Percentiles rank a stretch among this genome's conserved stretches.
Evolutionary conservation across 2,113 vertebrate genomes (phyloP).

Genomic region (Pterophyllum scalare): DNA sequence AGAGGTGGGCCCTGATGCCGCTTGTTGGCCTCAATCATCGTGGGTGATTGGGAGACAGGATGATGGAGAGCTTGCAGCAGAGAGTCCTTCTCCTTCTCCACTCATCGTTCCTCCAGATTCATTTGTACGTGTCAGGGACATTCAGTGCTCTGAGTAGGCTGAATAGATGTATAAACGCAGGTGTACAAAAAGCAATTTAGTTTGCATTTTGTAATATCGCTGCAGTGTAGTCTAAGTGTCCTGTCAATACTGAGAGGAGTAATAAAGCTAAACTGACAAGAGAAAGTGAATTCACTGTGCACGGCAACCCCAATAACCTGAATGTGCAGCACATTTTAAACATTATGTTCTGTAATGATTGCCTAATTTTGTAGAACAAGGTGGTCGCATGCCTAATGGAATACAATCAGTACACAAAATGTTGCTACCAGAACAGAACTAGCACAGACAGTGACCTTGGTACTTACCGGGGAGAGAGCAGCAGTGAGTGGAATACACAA

Average conservation of each 20-base stretch:
- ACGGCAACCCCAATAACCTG: slow-evolving; percentile 13
- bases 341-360: slow-evolving; percentile 48
- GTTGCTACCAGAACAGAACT: slow-evolving; percentile 6
- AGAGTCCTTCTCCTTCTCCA: slow-evolving; percentile 8
- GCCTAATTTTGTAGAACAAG: slow-evolving; percentile 45
- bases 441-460: slow-evolving; percentile 49
- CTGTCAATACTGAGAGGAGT: slow-evolving; percentile 24
- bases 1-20: slow-evolving; percentile 35
- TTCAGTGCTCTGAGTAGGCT: background rate
- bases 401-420: slow-evolving; percentile 19
- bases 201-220: slow-evolving; percentile 15
- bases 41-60: slow-evolving; percentile 58
- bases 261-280: slow-evolving; percentile 33
- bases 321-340: slow-evolving; percentile 20
- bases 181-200: slow-evolving; percentile 12
- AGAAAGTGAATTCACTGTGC: background rate
- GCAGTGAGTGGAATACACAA: slow-evolving; percentile 18
- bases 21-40: slow-evolving; percentile 75
- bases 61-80: slow-evolving; percentile 46
- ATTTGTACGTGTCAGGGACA: slow-evolving; percentile 48
- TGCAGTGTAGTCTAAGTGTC: background rate
- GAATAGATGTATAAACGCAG: slow-evolving; percentile 11
- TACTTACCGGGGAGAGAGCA: slow-evolving; percentile 7
- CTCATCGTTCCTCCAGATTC: slow-evolving; percentile 16
- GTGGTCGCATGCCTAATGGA: slow-evolving; percentile 34